Evolutionary conservation across 2,888 invertebrate species (phyloP).

Genomic region (Notodonta ziczac): DNA sequence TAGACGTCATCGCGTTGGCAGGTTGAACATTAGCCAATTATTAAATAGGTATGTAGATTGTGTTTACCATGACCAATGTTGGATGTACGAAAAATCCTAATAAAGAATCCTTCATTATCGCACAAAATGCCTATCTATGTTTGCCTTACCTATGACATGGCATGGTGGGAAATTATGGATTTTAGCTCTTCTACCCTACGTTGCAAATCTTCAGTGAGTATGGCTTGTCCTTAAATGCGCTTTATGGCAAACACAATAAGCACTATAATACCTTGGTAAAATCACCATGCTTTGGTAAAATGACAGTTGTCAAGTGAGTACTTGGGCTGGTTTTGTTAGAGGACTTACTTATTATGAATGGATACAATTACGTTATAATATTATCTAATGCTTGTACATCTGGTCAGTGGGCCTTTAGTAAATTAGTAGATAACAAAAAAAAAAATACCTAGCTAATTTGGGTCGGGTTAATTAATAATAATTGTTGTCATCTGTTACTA

Average conservation of each 20-base stretch:
- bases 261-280: neutral
- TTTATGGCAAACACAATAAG: neutral
- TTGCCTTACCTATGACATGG: no score
- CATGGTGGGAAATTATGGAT: neutral
- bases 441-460: neutral
- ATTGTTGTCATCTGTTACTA: neutral
- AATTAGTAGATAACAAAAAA: neutral
- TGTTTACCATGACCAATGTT: no score
- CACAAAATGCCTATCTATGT: no score
- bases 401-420: neutral
- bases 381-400: slow-evolving; percentile 1
- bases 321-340: neutral
- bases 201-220: neutral
- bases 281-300: neutral
- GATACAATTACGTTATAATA: neutral
- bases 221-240: neutral
- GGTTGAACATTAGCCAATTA: neutral
- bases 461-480: neutral
- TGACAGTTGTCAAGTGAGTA: neutral
- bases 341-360: neutral
- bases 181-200: neutral
- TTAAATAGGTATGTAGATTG: no score
- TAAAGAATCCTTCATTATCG: no score
- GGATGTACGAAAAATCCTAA: no score
- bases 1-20: neutral